These are phyloP conservation scores for Bergia puertoricense DNA, from an alignment of 92 coral and sea anemone genomes.

Conservation along the genomic window DNA sequence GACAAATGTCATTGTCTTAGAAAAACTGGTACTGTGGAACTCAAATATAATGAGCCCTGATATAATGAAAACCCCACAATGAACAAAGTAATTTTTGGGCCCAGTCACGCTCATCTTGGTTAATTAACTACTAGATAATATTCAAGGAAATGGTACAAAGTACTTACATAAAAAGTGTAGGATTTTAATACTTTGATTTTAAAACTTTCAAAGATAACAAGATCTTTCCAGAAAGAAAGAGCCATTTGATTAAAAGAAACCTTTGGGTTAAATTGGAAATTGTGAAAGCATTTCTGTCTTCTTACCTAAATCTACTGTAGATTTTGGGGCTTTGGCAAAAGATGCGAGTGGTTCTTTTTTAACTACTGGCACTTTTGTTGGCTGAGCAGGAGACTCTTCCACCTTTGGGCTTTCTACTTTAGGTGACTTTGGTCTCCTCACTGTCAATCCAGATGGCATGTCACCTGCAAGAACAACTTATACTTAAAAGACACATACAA, in stretches of 20 bases:
- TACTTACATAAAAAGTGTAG: no score
- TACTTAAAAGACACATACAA: no score
- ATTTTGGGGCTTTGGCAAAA: neutral
- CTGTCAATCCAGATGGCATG: constrained; percentile 51
- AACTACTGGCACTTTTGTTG: neutral
- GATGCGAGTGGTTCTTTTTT: neutral
- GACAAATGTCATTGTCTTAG: neutral
- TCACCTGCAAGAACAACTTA: constrained; percentile 37
- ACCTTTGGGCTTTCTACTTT: constrained; percentile 27
- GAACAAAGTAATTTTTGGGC: no score
- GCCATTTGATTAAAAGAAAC: no score
- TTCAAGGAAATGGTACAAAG: neutral
- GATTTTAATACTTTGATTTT: no score
- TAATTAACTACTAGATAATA: no score
- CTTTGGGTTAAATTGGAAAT: neutral
- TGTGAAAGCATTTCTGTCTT: neutral
- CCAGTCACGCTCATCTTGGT: no score
- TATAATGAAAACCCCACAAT: no score
- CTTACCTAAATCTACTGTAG: neutral
- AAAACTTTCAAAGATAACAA: no score
- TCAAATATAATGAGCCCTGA: no score
- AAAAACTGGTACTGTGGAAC: neutral
- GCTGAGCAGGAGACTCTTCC: constrained; percentile 1
- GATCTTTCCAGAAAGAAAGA: no score
- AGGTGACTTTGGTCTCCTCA: constrained; percentile 48